Evolutionary conservation across 2,888 invertebrate species (phyloP), one percentile per base, ranked within the genome.

Genomic region (Dynastes maya): DNA sequence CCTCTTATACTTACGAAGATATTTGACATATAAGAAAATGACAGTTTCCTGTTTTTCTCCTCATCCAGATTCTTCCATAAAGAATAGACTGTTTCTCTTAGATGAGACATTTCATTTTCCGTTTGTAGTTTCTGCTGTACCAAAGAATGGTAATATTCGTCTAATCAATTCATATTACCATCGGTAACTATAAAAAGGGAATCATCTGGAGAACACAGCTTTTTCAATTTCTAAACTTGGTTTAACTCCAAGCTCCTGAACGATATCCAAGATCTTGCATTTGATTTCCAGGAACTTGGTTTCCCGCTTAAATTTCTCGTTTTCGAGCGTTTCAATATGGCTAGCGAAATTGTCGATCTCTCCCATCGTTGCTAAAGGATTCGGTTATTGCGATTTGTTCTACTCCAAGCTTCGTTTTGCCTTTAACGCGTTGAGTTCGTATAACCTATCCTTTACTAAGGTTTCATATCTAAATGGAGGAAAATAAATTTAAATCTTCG

Each of bases 11-110:
- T 22, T 22, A 22, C 22, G 0, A 22, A 22, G 22, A 22, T 22
- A 22, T 22, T 22, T 22, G 22, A 22, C 22, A 22, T 22, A 22
- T 22, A 22, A 22, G 22, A 22, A 22, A 22, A 22, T 22, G 22
- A 22, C 22, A 22, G 22, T 22, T 22, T 22, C 22, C 22, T 22
- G 22, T 22, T 22, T 16, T 22, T 22, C 22, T 94, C 92, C 74
- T 94, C 92, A 22, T 95, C 93, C 16, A 97, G 89, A 78, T 94
- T 92, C 27, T 93, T 92, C 96, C 96, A 97, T 0, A 96, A 88
- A 37, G 90, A 89, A 0, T 90, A 85, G 0, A 96, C 87, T 75
- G 91, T 91, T 68, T 92, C 91, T 64, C 92, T 92, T 81, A 95
- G 90, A 64, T 91, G 90, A 53, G 91, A 86, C 1, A 93, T 92